These are phyloP conservation scores for Amazona guildingii DNA, from an alignment of 2,113 vertebrate species.

Conservation along the genomic window DNA sequence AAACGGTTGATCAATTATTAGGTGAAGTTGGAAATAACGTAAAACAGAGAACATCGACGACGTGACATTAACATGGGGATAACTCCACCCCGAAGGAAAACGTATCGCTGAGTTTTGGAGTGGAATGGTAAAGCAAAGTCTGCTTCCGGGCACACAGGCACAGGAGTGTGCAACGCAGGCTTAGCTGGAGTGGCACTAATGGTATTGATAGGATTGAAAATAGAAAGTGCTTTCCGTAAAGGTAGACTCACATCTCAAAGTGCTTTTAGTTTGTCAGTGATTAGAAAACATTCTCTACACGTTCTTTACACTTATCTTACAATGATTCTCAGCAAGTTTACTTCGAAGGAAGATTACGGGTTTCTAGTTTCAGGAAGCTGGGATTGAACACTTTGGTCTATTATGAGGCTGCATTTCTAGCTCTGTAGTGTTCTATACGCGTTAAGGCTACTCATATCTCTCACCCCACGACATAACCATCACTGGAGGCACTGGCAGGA, in stretches of 20 bases:
- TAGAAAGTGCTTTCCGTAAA: slow-evolving; percentile 51
- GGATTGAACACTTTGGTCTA: not conserved
- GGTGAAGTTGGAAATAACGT: not conserved
- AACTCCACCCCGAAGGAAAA: not conserved
- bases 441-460: accelerated
- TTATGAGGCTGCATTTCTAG: accelerated
- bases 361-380: not conserved
- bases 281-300: slow-evolving; percentile 35
- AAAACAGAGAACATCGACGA: not conserved
- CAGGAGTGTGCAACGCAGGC: not conserved
- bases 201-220: not conserved
- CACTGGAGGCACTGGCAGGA: not conserved
- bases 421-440: not conserved
- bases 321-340: slow-evolving; percentile 4
- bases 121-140: not conserved
- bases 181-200: not conserved
- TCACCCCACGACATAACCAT: not conserved
- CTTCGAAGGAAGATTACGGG: not conserved
- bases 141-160: not conserved
- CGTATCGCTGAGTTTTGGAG: not conserved
- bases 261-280: slow-evolving; percentile 52
- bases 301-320: slow-evolving; percentile 67
- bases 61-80: not conserved
- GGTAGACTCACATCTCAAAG: slow-evolving; percentile 64
- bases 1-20: not conserved